Percentiles rank a stretch among this genome's conserved stretches.
Conservation (phyloP, 2,113 vertebrate genomes). For the Toxotes jaculatrix region DNA sequence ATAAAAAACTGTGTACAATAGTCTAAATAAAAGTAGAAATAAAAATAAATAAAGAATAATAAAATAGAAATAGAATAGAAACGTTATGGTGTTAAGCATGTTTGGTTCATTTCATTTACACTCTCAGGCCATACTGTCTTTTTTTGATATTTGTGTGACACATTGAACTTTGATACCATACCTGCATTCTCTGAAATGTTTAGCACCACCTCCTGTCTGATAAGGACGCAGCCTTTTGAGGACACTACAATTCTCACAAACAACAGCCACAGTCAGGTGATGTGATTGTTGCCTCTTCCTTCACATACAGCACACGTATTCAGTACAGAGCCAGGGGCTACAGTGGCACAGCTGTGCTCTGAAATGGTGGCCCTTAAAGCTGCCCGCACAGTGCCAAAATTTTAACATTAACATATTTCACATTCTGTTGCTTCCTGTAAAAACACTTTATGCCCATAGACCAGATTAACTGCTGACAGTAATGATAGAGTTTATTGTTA, state of each 20-base stretch:
- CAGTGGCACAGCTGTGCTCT: neutral
- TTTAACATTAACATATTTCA: neutral
- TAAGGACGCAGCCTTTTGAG: neutral
- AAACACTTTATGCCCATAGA: neutral
- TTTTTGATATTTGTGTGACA: neutral
- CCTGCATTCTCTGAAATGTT: neutral
- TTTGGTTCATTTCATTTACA: neutral
- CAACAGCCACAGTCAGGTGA: slow-evolving; percentile 32
- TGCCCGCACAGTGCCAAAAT: neutral
- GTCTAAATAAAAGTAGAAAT: too few species aligned
- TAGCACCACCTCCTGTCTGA: neutral
- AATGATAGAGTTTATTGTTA: neutral
- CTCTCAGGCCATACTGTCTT: neutral
- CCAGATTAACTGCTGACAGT: too few species aligned
- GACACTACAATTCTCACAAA: neutral
- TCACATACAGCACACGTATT: neutral
- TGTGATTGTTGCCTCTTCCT: neutral
- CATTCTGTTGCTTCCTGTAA: neutral
- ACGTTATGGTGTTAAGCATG: neutral
- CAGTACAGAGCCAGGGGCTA: neutral
- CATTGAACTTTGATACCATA: slow-evolving; percentile 19
- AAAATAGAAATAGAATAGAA: too few species aligned
- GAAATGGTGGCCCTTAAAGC: neutral
- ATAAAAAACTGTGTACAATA: too few species aligned
- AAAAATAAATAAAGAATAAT: too few species aligned